phyloP scores from a whole-genome alignment of 2,797 vertebrate species.

The Microchirus variegatus region DNA sequence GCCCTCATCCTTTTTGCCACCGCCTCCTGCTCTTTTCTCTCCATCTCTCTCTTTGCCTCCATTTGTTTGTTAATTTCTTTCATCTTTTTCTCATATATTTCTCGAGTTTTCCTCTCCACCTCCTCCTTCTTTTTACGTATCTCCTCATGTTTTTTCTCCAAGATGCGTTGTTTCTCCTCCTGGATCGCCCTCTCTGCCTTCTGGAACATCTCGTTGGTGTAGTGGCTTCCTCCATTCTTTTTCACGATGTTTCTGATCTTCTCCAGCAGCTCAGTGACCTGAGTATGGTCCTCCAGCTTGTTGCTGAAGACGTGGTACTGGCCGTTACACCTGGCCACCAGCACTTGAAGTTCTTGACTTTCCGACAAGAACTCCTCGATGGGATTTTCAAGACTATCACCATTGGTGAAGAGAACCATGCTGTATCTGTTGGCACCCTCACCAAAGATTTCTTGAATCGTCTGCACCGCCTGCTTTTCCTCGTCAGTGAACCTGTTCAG shows the following conservation, averaged over 20 bases:
- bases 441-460: slow-evolving; percentile 3
- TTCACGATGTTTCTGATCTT: too few species aligned
- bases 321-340: background rate
- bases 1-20: too few species aligned
- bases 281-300: too few species aligned
- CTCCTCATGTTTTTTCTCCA: slow-evolving; percentile 9
- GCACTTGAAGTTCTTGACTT: background rate
- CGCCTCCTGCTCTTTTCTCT: background rate
- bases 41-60: background rate
- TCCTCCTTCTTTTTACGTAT: slow-evolving; percentile 3
- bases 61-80: background rate
- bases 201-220: slow-evolving; percentile 34
- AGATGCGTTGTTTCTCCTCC: slow-evolving; percentile 18
- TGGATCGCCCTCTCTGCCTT: background rate
- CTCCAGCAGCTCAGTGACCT: too few species aligned
- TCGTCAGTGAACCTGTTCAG: slow-evolving; percentile 7
- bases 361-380: slow-evolving; percentile 2
- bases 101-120: background rate
- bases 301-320: too few species aligned
- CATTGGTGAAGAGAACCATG: slow-evolving; percentile 22
- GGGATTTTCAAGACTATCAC: background rate
- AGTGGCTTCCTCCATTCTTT: too few species aligned
- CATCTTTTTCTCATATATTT: background rate
- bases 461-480: background rate
- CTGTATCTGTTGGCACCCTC: too few species aligned